Percentiles rank a stretch among this genome's conserved stretches.
These are phyloP conservation scores for Tinea pellionella DNA, from an alignment of 2,888 invertebrate genomes.

Conservation along the genomic window DNA sequence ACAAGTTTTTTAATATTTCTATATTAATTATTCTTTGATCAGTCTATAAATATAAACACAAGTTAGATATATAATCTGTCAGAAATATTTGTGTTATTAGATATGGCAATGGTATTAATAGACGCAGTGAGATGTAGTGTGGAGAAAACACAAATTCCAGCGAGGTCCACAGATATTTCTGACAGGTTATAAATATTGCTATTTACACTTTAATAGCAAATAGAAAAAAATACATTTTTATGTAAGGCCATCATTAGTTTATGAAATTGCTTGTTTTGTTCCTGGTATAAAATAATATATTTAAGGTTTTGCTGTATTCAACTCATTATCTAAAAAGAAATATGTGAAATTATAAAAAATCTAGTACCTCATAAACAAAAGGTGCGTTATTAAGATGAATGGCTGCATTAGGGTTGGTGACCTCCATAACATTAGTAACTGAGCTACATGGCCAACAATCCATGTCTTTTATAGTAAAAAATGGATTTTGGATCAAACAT, in stretches of 20 bases:
- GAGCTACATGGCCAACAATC: slow-evolving; percentile 87
- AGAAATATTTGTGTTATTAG: no score
- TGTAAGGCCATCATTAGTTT: no score
- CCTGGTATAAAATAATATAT: no score
- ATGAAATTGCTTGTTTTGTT: no score
- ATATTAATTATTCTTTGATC: slow-evolving; percentile 67
- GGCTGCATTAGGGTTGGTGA: slow-evolving; percentile 63
- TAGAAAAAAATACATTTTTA: no score
- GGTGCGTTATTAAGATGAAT: slow-evolving; percentile 49
- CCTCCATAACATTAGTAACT: slow-evolving; percentile 75
- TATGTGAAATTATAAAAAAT: not conserved
- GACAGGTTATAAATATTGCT: no score
- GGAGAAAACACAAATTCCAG: no score
- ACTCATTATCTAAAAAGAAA: not conserved
- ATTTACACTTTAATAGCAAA: no score
- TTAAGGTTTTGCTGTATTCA: not conserved
- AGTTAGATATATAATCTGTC: no score
- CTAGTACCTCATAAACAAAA: slow-evolving; percentile 65
- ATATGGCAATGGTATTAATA: no score
- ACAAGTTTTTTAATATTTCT: slow-evolving; percentile 66
- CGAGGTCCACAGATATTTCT: no score
- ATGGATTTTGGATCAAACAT: slow-evolving; percentile 86
- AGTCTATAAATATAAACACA: slow-evolving; percentile 51
- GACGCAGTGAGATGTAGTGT: no score
- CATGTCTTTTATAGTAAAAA: slow-evolving; percentile 83